phyloP scores from a whole-genome alignment of 2,797 vertebrate species.

The Tinamus major region DNA sequence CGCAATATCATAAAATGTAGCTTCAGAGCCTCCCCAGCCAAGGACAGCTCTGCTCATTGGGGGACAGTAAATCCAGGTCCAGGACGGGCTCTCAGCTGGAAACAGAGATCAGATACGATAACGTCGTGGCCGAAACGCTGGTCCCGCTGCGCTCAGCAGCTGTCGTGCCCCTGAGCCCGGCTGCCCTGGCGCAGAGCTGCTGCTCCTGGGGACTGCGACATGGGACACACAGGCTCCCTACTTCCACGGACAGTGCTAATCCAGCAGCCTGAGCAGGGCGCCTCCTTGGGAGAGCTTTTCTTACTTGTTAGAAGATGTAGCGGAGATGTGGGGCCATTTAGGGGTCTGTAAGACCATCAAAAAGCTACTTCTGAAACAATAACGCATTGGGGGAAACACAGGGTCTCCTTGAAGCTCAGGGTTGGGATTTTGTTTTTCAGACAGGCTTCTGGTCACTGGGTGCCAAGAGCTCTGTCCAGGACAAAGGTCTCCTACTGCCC shows the following conservation, averaged over 20 bases:
- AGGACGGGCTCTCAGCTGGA: background rate
- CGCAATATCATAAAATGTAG: background rate
- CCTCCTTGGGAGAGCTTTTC: background rate
- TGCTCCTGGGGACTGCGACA: accelerated
- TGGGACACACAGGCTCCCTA: background rate
- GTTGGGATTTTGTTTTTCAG: background rate
- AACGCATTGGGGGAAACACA: background rate
- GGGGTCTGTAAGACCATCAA: background rate
- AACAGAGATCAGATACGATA: background rate
- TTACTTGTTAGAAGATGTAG: background rate
- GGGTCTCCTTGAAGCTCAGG: background rate
- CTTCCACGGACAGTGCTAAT: too few relatives aligned
- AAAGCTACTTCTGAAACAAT: background rate
- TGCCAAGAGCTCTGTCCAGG: background rate
- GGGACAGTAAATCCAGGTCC: background rate
- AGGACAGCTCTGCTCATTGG: background rate
- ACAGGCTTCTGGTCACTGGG: background rate
- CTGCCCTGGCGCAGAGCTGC: background rate
- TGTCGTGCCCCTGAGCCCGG: background rate
- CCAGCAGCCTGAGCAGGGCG: too few relatives aligned
- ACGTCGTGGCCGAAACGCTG: background rate
- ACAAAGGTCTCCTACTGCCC: background rate
- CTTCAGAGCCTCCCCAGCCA: background rate
- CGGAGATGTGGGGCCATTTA: background rate
- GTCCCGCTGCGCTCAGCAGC: background rate